Percentiles rank a stretch among this genome's conserved stretches.
Conservation (phyloP, 2,113 vertebrate species). For the Progne subis region DNA sequence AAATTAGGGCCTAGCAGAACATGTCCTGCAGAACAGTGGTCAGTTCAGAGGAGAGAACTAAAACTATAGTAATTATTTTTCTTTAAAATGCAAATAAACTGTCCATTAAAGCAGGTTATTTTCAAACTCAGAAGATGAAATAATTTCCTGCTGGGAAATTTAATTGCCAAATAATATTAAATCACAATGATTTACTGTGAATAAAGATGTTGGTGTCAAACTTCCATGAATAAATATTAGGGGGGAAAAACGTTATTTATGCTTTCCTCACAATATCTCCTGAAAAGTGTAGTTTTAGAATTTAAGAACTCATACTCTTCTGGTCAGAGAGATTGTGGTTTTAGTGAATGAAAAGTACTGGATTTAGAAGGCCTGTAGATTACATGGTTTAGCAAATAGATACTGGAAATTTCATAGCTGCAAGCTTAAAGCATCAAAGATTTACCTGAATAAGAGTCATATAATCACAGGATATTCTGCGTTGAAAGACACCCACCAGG, state of each 20-base stretch:
- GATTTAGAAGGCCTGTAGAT: neutral
- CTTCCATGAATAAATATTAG: neutral
- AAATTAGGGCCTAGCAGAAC: neutral
- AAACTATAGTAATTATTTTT: neutral
- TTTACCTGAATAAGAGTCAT: neutral
- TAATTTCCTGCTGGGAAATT: neutral
- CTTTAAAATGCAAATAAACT: neutral
- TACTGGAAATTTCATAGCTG: neutral
- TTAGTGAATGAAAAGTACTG: neutral
- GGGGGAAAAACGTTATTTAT: neutral
- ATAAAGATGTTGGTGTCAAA: neutral
- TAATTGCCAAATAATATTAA: neutral
- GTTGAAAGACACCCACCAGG: too few species aligned
- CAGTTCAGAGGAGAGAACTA: neutral
- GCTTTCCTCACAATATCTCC: neutral
- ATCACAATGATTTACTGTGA: neutral
- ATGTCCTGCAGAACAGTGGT: neutral
- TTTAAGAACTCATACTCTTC: neutral
- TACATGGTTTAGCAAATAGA: neutral
- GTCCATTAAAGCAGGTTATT: neutral
- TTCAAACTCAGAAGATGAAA: neutral
- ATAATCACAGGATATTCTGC: neutral
- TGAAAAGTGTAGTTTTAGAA: neutral
- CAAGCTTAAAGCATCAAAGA: neutral
- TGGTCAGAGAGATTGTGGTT: neutral